Conservation (phyloP, 2,797 vertebrate species). For the Chrysocyon brachyurus region DNA sequence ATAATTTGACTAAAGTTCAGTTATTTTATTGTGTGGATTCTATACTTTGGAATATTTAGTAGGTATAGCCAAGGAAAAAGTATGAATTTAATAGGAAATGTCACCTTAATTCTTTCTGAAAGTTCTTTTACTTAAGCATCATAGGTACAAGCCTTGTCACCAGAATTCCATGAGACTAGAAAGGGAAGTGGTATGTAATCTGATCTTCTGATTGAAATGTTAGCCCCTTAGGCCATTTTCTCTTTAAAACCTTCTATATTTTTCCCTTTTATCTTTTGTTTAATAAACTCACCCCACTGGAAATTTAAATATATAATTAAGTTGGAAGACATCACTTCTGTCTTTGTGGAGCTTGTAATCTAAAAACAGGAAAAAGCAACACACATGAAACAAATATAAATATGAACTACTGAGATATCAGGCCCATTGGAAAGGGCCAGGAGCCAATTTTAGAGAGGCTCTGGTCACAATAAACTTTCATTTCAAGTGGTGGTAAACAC, state of each 20-base stretch:
- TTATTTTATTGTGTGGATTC: slow-evolving; percentile 39
- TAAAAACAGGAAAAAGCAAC: neutral
- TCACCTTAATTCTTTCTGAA: neutral
- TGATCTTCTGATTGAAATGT: neutral
- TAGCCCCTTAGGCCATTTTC: neutral
- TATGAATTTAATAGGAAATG: neutral
- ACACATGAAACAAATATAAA: neutral
- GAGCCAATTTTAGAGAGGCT: neutral
- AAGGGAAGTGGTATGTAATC: neutral
- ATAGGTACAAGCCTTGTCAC: neutral
- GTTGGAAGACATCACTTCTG: neutral
- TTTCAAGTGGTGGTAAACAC: neutral
- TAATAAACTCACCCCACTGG: neutral
- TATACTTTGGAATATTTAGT: neutral
- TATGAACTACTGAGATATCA: neutral
- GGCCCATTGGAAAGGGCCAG: neutral
- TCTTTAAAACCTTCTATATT: neutral
- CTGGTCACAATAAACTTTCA: neutral
- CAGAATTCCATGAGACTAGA: neutral
- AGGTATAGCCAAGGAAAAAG: neutral
- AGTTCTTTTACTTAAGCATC: slow-evolving; percentile 11
- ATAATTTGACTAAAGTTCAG: neutral
- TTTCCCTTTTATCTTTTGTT: slow-evolving; percentile 23
- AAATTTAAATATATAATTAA: slow-evolving; percentile 36
- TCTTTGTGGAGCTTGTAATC: neutral